A percentile compares a stretch with the other conserved stretches of the same genome.
These are phyloP conservation scores for Kradibia gibbosae DNA, from an alignment of 1,140 invertebrate genomes.

Conservation along the genomic window DNA sequence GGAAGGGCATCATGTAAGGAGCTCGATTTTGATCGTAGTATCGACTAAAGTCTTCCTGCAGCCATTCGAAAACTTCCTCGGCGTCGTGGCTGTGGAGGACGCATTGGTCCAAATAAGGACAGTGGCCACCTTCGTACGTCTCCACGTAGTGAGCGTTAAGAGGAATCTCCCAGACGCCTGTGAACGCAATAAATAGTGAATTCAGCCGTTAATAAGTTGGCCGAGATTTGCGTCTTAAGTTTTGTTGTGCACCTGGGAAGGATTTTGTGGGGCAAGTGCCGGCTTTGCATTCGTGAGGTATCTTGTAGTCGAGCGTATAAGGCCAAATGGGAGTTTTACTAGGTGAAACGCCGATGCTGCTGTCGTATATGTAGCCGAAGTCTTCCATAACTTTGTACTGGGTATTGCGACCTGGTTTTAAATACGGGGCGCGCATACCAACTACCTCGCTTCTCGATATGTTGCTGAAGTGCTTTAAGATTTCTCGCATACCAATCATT, in stretches of 20 bases:
- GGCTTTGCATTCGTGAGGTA: constrained; percentile 92
- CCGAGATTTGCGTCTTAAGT: neutral
- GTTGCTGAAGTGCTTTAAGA: constrained; percentile 86
- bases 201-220: neutral
- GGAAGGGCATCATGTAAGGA: constrained; percentile 95
- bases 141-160: constrained; percentile 93
- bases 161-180: constrained; percentile 95
- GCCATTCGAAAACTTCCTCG: constrained; percentile 90
- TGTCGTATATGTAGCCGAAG: constrained; percentile 94
- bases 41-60: constrained; percentile 90
- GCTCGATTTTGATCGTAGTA: constrained; percentile 91
- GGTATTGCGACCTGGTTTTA: constrained; percentile 91
- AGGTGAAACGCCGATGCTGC: constrained; percentile 90
- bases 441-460: constrained; percentile 86
- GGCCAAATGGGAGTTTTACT: constrained; percentile 91
- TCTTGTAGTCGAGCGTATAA: constrained; percentile 93
- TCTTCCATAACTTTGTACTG: constrained; percentile 94
- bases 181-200: neutral
- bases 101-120: constrained; percentile 94
- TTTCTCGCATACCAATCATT: constrained; percentile 94
- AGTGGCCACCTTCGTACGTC: constrained; percentile 91
- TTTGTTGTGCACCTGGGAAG: constrained; percentile 81
- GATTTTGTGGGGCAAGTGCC: constrained; percentile 92
- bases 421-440: constrained; percentile 90
- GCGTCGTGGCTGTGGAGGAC: constrained; percentile 91